Evolutionary conservation across 23 tunicate species (phyloP), one percentile per base, ranked within the genome.

Genomic region (Trididemnum nubilum): DNA sequence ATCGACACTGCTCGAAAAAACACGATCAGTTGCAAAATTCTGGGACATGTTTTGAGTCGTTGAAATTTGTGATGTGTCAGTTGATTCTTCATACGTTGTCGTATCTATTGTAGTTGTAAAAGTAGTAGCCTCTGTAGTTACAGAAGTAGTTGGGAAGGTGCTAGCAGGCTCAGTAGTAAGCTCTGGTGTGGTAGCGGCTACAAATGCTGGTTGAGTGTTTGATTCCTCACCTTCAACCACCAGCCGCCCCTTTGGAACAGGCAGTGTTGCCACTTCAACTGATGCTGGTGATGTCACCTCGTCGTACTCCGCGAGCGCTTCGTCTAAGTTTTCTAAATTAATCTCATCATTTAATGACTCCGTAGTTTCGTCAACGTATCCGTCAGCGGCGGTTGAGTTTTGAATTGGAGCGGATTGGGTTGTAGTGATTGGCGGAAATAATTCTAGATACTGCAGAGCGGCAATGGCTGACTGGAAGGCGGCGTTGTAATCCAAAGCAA

Each of bases 381-480:
- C 22, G 7, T 33, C 25, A 51, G 82, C 50, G 0, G 78, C 72
- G 0, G 98, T 40, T 33, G 94, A 22, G 82, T 58, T 25, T 88
- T 77, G 0, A 24, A 22, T 26, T 26, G 82, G 34, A 0, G 88
- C 78, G 22, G 63, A 18, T 5, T 81, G 31, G 22, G 95, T 92
- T 0, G 97, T 77, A 15, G 81, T 82, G 19, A 72, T 21, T 0
- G 93, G 96, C 2, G 99, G 99, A 65, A 86, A 36, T 34, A 90
- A 63, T 39, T 89, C 86, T 5, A 86, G 52, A 36, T 86, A 86
- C 36, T 71, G 54, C 2, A 89, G 79, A 70, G 85, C 99, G 21
- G 92, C 99, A 21, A 95, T 77, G 0, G 99, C 86, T 37, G 89
- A 74, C 65, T 96, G 99, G 71, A 86, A 96, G 25, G 89, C 84